Evolutionary conservation across 2,797 vertebrate species (phyloP).

Genomic region (Xyrichtys novacula): DNA sequence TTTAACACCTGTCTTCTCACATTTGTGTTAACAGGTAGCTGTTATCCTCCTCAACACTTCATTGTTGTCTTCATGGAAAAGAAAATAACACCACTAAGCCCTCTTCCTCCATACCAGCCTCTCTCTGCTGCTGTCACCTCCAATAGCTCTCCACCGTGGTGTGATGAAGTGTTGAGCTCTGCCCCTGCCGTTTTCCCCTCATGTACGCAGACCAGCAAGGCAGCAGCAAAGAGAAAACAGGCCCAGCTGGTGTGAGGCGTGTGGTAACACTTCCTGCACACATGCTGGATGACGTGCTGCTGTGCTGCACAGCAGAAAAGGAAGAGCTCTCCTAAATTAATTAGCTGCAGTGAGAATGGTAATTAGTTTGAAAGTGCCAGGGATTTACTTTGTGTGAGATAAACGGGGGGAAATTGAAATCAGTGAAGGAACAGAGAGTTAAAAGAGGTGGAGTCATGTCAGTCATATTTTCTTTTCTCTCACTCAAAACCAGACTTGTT

Average conservation of each 20-base stretch:
- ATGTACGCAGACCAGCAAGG: slow-evolving; percentile 68
- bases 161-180: slow-evolving; percentile 61
- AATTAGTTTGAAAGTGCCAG: slow-evolving; percentile 68
- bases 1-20: slow-evolving; percentile 37
- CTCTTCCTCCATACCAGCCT: background rate
- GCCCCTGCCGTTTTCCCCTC: slow-evolving; percentile 81
- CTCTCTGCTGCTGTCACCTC: slow-evolving; percentile 50
- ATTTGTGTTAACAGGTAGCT: slow-evolving; percentile 28
- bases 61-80: slow-evolving; percentile 12
- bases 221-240: slow-evolving; percentile 64
- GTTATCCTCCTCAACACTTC: slow-evolving; percentile 28
- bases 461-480: slow-evolving; percentile 1
- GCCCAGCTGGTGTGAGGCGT: slow-evolving; percentile 69
- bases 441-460: slow-evolving; percentile 24
- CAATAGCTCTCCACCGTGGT: slow-evolving; percentile 52
- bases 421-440: slow-evolving; percentile 17
- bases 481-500: slow-evolving; percentile 2
- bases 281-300: slow-evolving; percentile 48
- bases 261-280: slow-evolving; percentile 59
- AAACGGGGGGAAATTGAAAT: slow-evolving; percentile 33
- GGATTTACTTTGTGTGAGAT: slow-evolving; percentile 60
- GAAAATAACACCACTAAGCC: slow-evolving; percentile 27
- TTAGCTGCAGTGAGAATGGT: slow-evolving; percentile 67
- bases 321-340: slow-evolving; percentile 69
- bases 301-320: slow-evolving; percentile 51